Conservation (phyloP, 2,797 vertebrate genomes). For the Liparis tanakae region DNA sequence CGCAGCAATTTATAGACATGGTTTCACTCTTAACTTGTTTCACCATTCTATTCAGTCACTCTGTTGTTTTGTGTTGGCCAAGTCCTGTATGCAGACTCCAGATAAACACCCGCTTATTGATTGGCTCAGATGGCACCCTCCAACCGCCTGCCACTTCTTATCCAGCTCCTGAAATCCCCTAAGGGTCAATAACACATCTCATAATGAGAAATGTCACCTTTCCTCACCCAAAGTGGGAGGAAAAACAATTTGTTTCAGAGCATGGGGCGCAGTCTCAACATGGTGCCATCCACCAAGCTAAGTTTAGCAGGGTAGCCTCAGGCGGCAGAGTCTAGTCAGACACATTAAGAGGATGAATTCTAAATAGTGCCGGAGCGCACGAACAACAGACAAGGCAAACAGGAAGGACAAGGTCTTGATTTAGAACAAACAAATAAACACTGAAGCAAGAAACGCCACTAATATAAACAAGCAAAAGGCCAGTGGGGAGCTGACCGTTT, state of each 20-base stretch:
- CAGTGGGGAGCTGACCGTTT: neutral
- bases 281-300: conserved; percentile 50
- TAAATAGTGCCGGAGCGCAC: conserved; percentile 30
- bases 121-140: conserved; percentile 54
- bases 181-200: conserved; percentile 70
- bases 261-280: conserved; percentile 55
- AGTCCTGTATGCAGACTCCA: conserved; percentile 19
- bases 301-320: conserved; percentile 54
- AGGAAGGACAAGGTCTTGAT: neutral
- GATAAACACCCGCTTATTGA: conserved; percentile 49
- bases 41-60: neutral
- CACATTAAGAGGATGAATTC: conserved; percentile 44
- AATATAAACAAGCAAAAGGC: conserved; percentile 2
- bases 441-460: neutral
- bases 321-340: conserved; percentile 54
- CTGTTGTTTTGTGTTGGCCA: conserved; percentile 28
- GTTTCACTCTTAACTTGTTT: conserved; percentile 4
- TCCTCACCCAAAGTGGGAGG: conserved; percentile 52
- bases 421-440: neutral
- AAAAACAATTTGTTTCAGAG: conserved; percentile 68
- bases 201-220: conserved; percentile 71
- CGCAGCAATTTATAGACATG: neutral
- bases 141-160: conserved; percentile 58
- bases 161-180: conserved; percentile 55
- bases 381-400: conserved; percentile 18